Evolutionary conservation across 2,888 invertebrate species (phyloP).

Genomic region (Plebejus melissa): DNA sequence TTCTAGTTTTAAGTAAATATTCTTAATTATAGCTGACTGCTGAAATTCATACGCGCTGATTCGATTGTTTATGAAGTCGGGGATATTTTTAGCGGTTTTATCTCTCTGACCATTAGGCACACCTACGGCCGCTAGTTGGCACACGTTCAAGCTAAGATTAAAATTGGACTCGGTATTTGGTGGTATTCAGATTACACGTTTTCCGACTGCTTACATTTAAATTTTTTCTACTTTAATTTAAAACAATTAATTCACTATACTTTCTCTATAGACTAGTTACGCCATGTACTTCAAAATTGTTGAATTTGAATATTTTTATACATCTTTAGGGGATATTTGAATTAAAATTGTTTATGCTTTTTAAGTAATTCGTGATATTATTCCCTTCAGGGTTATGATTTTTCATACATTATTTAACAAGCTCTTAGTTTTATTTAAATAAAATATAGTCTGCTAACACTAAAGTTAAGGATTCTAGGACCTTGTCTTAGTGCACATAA

Average conservation of each 20-base stretch:
- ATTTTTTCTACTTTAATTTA: not conserved
- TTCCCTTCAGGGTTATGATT: not conserved
- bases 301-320: not conserved
- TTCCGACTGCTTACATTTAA: conserved; percentile 14
- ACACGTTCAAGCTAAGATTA: conserved; percentile 69
- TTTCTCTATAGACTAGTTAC: not conserved
- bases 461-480: not conserved
- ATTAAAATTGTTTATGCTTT: not conserved
- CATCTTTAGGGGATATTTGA: not conserved
- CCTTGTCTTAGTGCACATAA: not conserved
- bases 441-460: not conserved
- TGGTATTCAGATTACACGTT: conserved; percentile 31
- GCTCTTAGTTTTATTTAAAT: not conserved
- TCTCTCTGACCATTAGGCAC: conserved; percentile 70
- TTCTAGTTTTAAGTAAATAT: not conserved
- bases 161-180: conserved; percentile 56
- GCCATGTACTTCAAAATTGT: not conserved
- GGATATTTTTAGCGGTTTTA: conserved; percentile 71
- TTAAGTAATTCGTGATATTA: not conserved
- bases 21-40: conserved; percentile 21
- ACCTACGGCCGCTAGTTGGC: conserved; percentile 66
- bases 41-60: conserved; percentile 32
- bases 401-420: not conserved
- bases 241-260: not conserved
- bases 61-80: conserved; percentile 69